These are phyloP conservation scores for Thysanoteuthis rhombus DNA, from an alignment of 2,888 invertebrate species.

Conservation along the genomic window DNA sequence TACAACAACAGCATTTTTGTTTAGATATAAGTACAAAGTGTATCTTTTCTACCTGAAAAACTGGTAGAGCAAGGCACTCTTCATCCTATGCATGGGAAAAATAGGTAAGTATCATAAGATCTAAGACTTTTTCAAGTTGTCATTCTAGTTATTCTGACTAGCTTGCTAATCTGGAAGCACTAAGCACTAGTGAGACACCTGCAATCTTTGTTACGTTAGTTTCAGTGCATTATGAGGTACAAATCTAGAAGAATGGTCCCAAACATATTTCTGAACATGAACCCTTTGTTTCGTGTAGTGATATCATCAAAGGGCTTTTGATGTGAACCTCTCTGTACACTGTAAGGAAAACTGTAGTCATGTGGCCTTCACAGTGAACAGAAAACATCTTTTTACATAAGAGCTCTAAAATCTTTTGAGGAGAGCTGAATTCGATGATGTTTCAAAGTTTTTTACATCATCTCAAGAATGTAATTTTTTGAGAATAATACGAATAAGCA, in stretches of 20 bases:
- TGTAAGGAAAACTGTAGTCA: neutral
- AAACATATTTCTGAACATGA: neutral
- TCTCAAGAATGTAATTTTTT: too few species aligned
- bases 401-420: neutral
- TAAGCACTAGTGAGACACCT: neutral
- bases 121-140: neutral
- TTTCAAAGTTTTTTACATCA: too few species aligned
- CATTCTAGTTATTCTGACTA: neutral
- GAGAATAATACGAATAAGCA: too few species aligned
- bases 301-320: neutral
- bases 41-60: neutral
- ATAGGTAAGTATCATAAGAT: slow-evolving; percentile 12
- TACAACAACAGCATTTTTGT: neutral
- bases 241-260: neutral
- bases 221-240: neutral
- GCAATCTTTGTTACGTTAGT: neutral
- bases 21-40: neutral
- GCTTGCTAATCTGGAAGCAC: neutral
- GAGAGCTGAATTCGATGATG: neutral
- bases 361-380: neutral
- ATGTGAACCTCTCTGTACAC: neutral
- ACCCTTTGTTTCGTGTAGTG: neutral
- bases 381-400: neutral
- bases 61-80: neutral
- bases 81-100: neutral